Base-by-base conservation (phyloP, 2,888 invertebrate species). In the Troilus luridus region DNA sequence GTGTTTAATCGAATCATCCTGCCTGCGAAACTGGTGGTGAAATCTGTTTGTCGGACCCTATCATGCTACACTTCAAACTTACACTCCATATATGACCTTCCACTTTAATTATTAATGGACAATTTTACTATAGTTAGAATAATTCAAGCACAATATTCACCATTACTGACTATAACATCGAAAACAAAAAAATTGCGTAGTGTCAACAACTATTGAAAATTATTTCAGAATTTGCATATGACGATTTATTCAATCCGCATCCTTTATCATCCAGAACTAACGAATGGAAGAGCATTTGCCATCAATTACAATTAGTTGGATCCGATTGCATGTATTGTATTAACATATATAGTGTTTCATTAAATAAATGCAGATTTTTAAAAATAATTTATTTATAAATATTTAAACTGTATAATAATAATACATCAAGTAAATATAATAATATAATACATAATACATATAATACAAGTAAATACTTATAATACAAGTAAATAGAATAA, bases 1-100 rank as follows among this genome's bases (percentile, higher is more conserved):
- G 17, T 41, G 72, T 77, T 77, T n/a, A 77, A 77, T 77, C 72
- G 72, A 77, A 77, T 41, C 72, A 41, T 77, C 72, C 72, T 77
- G 72, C 41, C 72, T 77, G 17, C 41, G 72, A 27, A 67, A 72
- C 72, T 72, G 72, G 72, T 77, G 72, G 72, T 77, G 72, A 41
- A 77, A 77, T 77, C 41, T 41, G 17, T 10, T 41, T 41, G 72
- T 17, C 72, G 72, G 17, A 7, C 19, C 41, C 41, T 41, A 27
- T 77, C 72, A 41, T 77, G 27, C 72, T 19, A 24, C 24, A 24
- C 24, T 67, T 17, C 27, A 77, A 7, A 41, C 41, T 41, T 27
- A 12, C 8, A 19, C 19, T 77, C 27, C 12, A 41, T 17, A 77
- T 19, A 64, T 9, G n/a, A 64, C n/a, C 9, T 64, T 64, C 21